Base-by-base conservation (phyloP, 2,113 vertebrate species). In the Todiramphus saurophagus region DNA sequence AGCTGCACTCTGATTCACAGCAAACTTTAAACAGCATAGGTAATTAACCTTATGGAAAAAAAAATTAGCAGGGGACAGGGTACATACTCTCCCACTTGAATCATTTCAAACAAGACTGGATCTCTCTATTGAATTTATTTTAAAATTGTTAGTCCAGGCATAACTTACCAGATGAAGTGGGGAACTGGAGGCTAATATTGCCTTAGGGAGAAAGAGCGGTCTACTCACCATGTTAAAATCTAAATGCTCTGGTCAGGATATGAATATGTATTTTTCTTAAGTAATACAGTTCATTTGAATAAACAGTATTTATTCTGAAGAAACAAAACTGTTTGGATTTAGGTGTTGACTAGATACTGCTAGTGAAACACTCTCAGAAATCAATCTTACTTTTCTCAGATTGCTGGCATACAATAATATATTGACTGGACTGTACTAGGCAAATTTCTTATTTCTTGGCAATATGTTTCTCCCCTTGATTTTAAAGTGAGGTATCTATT, bases 41-140 rank as follows among this genome's bases (percentile, higher is more conserved):
- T 89, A 95, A 95, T 96, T 93, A 96, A 89, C 77, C 66, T 82
- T 21, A 39, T 16, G 46, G 67, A 67, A 77, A 84, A 64, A 64
- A 48, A 74, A 44, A 28, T 16, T 33, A 72, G 7, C 60, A 81
- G 33, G 85, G 72, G 23, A 90, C 33, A 56, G 33, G 11, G 39
- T 58, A 89, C 79, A 87, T 81, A 69, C 25, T 76, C 35, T 91
- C 64, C 66, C 56, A 66, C 10, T 75, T 75, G 44, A 85, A 83
- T 53, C 43, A 24, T 72, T 78, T 87, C 70, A 89, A 87, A 60
- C 7, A 79, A 56, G 19, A 30, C 55, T 74, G 4, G 1, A 68
- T 62, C 17, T 60, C 25, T 62, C 75, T 31, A 69, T 9, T 18
- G 13, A 16, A 59, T 28, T 78, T 24, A n/a, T 79, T 53, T 76